Base-by-base conservation (phyloP, 2,888 invertebrate species). In the Monochamus alternatus region DNA sequence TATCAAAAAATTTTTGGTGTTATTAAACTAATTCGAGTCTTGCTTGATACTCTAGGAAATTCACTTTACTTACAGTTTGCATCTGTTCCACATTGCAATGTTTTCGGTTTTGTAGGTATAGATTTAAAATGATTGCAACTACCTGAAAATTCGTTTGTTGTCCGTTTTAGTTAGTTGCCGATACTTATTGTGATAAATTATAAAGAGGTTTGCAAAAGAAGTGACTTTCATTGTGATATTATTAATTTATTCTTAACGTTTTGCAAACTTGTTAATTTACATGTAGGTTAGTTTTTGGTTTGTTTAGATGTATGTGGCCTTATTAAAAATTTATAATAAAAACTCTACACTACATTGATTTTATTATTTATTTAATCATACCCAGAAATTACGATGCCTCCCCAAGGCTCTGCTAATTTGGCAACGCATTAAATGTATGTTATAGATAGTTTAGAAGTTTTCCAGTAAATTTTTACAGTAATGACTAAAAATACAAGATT, bases 281-380 rank as follows among this genome's bases (percentile, higher is more conserved):
- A 38, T 32, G 14, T 30, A 38, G 55, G 14, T 55, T 55, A 47
- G 5, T 59, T 59, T 58, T 68, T 10, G 52, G 38, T 47, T 47
- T 64, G 58, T 58, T 64, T 68, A 22, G 66, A n/a, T 68, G 68
- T 68, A 43, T 43, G 68, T 68, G 58, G 14, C 68, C 58, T 68
- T 68, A 66, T 67, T n/a, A 51, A n/a, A 22, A n/a, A 51, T 51
- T 51, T 5, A n/a, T n/a, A 51, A 51, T 51, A 51, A 51, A 51
- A 9, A 51, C 7, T 22, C 22, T 38, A 38, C 38, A 38, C 2
- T 38, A 38, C 38, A 22, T 22, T 22, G 38, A 38, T 38, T 38
- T 38, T 2, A 22, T 64, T 30, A 22, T 64, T 30, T 12, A 43
- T 38, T n/a, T 63, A 3, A n/a, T 58, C n/a, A 3, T 3, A 59